Percentiles rank a stretch among this genome's conserved stretches.
These are phyloP conservation scores for Salvator merianae DNA, from an alignment of 2,113 vertebrate species.

Conservation along the genomic window DNA sequence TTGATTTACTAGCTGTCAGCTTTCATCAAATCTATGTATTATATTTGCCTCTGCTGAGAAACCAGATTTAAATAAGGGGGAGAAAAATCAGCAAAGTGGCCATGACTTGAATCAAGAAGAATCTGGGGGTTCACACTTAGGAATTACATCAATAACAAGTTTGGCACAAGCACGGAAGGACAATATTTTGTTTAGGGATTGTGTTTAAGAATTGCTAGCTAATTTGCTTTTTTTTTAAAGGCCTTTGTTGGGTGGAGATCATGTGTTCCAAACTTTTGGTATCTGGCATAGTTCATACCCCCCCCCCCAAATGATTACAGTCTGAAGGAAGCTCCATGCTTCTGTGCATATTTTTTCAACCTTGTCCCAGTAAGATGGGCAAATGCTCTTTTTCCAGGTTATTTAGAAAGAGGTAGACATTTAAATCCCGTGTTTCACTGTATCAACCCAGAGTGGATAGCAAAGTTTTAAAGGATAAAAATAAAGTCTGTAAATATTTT, in stretches of 20 bases:
- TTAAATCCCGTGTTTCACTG: background rate
- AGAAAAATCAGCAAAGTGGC: slow-evolving; percentile 46
- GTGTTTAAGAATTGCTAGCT: slow-evolving; percentile 15
- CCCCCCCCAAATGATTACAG: background rate
- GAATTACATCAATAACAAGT: slow-evolving; percentile 57
- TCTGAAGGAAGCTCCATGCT: background rate
- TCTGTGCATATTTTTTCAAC: background rate
- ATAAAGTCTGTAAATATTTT: no score
- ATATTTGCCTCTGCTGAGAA: slow-evolving; percentile 57
- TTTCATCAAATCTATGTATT: slow-evolving; percentile 63
- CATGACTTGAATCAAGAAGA: slow-evolving; percentile 55
- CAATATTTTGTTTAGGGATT: slow-evolving; percentile 24
- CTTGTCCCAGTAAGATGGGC: background rate
- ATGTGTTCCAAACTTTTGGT: background rate
- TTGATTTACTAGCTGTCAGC: slow-evolving; percentile 74
- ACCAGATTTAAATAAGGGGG: slow-evolving; percentile 57
- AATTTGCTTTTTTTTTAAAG: slow-evolving; percentile 22
- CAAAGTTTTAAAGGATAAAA: no score
- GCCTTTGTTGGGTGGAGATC: slow-evolving; percentile 32
- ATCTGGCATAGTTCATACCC: background rate
- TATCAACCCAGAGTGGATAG: no score
- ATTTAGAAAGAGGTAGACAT: background rate
- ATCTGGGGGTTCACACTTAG: slow-evolving; percentile 45
- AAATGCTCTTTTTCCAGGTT: no score
- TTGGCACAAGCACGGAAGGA: slow-evolving; percentile 38